Percentiles rank a stretch among this genome's conserved stretches.
Evolutionary conservation across 2,888 invertebrate genomes (phyloP).

Genomic region (Melinaea menophilus): DNA sequence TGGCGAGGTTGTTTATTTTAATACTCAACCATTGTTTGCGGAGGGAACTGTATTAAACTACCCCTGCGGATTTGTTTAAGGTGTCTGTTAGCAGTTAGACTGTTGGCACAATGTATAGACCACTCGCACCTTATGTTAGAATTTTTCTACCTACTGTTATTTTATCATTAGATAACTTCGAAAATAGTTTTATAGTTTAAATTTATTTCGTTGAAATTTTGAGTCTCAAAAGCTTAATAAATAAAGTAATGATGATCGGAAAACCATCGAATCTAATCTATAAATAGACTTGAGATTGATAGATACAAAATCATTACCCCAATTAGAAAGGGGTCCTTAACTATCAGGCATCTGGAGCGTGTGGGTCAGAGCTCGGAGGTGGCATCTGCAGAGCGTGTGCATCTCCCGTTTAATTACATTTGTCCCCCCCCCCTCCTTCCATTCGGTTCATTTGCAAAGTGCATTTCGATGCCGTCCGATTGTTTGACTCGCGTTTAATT

Average conservation of each 20-base stretch:
- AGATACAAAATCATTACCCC: slow-evolving; percentile 22
- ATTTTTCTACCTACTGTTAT: background rate
- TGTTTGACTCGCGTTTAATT: slow-evolving; percentile 70
- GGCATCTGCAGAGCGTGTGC: slow-evolving; percentile 56
- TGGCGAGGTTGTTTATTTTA: slow-evolving; percentile 75
- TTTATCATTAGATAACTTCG: background rate
- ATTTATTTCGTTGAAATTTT: background rate
- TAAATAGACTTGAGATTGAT: slow-evolving; percentile 9
- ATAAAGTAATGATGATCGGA: background rate
- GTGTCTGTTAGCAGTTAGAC: slow-evolving; percentile 42
- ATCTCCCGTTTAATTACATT: slow-evolving; percentile 70
- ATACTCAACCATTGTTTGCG: slow-evolving; percentile 74
- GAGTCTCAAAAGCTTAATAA: background rate
- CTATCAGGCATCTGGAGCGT: slow-evolving; percentile 27
- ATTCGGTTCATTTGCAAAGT: slow-evolving; percentile 76
- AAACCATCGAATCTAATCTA: slow-evolving; percentile 7
- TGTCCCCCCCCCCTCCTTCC: slow-evolving; percentile 40
- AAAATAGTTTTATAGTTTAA: background rate
- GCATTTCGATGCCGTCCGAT: slow-evolving; percentile 74
- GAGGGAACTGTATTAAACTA: slow-evolving; percentile 64
- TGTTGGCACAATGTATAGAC: slow-evolving; percentile 35
- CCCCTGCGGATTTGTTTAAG: slow-evolving; percentile 59
- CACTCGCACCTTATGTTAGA: slow-evolving; percentile 6
- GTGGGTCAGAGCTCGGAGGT: slow-evolving; percentile 25
- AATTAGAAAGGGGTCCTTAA: slow-evolving; percentile 27